Evolutionary conservation across 2,113 vertebrate species (phyloP).

Genomic region (Artemisiospiza belli): DNA sequence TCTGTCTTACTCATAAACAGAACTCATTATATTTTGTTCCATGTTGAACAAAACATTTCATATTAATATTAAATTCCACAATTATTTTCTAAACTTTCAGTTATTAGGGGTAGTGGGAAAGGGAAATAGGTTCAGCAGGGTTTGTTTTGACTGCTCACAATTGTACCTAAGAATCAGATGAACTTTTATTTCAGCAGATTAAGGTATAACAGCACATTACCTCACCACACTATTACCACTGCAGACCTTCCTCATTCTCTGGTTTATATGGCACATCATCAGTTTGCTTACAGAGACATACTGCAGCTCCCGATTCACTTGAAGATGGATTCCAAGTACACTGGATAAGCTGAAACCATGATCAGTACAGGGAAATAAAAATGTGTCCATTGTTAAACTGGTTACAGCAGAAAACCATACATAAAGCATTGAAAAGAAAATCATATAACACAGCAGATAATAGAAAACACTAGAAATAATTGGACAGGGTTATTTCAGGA

Average conservation of each 20-base stretch:
- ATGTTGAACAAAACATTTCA: not conserved
- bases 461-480: not conserved
- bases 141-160: not conserved
- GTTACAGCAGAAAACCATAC: not conserved
- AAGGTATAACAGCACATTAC: not conserved
- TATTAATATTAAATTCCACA: not conserved
- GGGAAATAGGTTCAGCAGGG: not conserved
- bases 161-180: not conserved
- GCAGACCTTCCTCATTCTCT: not conserved
- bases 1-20: not conserved
- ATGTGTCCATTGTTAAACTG: not conserved
- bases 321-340: not conserved
- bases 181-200: not conserved
- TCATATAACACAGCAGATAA: not conserved
- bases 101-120: not conserved
- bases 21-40: not conserved
- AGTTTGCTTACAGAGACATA: not conserved
- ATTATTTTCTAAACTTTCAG: not conserved
- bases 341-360: not conserved
- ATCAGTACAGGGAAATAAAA: not conserved
- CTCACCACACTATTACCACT: fast-evolving
- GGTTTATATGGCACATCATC: not conserved
- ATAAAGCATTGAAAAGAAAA: not conserved
- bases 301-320: not conserved
- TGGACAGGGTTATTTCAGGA: not conserved